phyloP scores from a whole-genome alignment of 2,113 vertebrate species.

The Ranitomeya variabilis region DNA sequence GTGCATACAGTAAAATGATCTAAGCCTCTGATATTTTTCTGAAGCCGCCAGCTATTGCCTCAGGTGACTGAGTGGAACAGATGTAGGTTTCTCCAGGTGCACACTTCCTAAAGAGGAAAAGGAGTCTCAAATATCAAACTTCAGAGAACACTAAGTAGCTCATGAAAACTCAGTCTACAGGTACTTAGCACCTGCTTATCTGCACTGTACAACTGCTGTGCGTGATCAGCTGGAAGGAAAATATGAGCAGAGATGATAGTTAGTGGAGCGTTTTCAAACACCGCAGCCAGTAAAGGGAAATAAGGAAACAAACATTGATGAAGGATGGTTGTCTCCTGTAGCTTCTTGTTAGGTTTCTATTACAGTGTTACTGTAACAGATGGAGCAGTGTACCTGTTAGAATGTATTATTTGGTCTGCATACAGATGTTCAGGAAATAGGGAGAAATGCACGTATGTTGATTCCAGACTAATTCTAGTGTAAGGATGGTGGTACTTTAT shows the following conservation, averaged over 20 bases:
- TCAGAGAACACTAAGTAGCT: constrained; percentile 49
- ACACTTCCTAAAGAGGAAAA: constrained; percentile 48
- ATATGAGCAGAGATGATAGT: constrained; percentile 14
- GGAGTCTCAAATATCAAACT: constrained; percentile 52
- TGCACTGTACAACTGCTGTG: constrained; percentile 18
- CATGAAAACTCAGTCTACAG: constrained; percentile 39
- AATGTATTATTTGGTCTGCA: not conserved
- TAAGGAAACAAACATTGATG: constrained; percentile 2
- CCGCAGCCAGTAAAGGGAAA: not conserved
- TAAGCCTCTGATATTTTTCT: constrained; percentile 14
- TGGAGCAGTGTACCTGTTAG: not conserved
- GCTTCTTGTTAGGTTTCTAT: not conserved
- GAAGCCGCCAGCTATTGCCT: constrained; percentile 12
- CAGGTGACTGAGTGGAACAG: constrained; percentile 51
- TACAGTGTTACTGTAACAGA: not conserved
- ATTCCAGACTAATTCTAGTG: not conserved
- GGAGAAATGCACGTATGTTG: not conserved
- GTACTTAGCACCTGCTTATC: constrained; percentile 54
- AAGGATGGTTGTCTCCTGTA: not conserved
- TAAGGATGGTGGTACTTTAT: not conserved
- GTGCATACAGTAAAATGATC: not conserved
- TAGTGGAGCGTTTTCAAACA: not conserved
- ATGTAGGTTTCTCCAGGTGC: constrained; percentile 55
- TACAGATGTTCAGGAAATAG: constrained; percentile 6
- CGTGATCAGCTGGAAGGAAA: constrained; percentile 31